Conservation (phyloP, 2,113 vertebrate species). For the Silurus meridionalis region DNA sequence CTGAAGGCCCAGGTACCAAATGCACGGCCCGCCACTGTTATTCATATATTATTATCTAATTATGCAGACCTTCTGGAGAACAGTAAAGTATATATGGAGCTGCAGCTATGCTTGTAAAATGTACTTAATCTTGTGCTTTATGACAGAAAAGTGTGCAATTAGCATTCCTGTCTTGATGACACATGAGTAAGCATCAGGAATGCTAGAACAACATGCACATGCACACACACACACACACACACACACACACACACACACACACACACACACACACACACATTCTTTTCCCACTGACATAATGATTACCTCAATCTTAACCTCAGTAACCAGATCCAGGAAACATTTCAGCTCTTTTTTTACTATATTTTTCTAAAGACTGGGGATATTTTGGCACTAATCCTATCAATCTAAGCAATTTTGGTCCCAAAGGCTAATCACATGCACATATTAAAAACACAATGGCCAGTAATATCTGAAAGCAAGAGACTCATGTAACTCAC, state of each 20-base stretch:
- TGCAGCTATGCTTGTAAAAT: neutral
- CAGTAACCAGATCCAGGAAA: neutral
- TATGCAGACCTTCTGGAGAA: neutral
- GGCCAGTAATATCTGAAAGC: neutral
- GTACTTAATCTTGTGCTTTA: neutral
- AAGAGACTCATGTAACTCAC: slow-evolving; percentile 50
- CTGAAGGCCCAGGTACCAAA: no score
- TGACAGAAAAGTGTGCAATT: neutral
- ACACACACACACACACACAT: neutral
- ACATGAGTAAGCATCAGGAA: neutral
- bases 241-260: neutral
- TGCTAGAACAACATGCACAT: neutral
- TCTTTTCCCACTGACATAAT: neutral
- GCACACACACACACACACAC: neutral
- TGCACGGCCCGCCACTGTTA: no score
- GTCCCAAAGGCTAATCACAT: neutral
- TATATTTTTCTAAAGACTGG: neutral
- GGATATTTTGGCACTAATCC: neutral
- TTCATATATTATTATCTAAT: neutral
- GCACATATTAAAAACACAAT: neutral
- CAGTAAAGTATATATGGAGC: neutral
- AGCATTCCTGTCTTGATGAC: neutral
- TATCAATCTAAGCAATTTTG: neutral
- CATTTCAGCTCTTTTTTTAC: neutral
- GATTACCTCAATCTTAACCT: neutral